These are phyloP conservation scores for Acromyrmex echinatior DNA, from an alignment of 1,140 invertebrate genomes.

Conservation along the genomic window DNA sequence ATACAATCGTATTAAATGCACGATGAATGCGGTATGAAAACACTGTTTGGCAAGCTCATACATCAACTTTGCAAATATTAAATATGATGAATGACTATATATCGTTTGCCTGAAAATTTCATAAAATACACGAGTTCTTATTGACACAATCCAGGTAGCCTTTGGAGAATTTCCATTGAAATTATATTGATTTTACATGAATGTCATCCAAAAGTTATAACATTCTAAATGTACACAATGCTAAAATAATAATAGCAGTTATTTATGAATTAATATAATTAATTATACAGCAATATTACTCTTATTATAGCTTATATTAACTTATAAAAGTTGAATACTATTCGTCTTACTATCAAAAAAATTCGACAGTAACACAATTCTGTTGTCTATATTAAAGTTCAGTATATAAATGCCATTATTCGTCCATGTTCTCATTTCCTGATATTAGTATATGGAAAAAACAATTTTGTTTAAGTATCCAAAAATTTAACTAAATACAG, in stretches of 20 bases:
- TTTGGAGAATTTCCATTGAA: neutral
- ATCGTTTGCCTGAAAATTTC: neutral
- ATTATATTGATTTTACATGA: neutral
- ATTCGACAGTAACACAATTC: neutral
- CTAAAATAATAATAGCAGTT: neutral
- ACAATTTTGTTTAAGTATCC: no score
- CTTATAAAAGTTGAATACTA: neutral
- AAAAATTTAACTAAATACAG: no score
- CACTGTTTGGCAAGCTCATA: neutral
- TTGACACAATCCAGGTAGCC: neutral
- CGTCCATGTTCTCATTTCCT: neutral
- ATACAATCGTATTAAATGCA: neutral
- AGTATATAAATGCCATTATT: neutral
- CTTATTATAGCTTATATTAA: neutral
- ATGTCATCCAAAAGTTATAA: neutral
- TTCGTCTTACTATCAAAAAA: neutral
- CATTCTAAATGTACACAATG: neutral
- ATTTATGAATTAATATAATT: neutral
- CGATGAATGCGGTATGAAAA: neutral
- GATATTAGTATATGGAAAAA: constrained; percentile 1
- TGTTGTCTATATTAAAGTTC: neutral
- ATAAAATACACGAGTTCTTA: neutral
- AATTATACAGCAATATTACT: neutral
- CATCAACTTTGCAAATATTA: neutral
- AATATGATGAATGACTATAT: neutral